Evolutionary conservation across 2,888 invertebrate genomes (phyloP), one percentile per base, ranked within the genome.

Genomic region (Drosophila mayaguana): DNA sequence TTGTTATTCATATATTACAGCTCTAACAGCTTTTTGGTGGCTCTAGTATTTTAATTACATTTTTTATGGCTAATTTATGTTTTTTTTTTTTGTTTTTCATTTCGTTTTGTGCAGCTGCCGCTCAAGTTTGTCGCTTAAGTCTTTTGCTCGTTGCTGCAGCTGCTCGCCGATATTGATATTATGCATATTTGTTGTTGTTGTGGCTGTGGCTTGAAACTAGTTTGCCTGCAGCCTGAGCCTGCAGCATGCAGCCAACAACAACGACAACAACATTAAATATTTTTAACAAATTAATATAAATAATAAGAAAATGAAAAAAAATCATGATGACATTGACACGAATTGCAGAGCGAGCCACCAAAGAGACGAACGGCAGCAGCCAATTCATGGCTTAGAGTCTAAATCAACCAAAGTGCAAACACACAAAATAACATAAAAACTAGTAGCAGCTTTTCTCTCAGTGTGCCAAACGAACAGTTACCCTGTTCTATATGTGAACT

Each of bases 311-410:
- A 32, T 18, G 11, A 70, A 42, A 28, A 20, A 42, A 40, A 55
- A 42, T 88, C 84, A 86, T 67, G 86, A 80, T 87, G 88, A 83
- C 87, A 86, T 87, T 87, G 87, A 88, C 88, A 86, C 86, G 73
- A 86, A 88, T 85, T 85, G 80, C 79, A 78, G 79, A 75, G 64
- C 38, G 46, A 62, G 16, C 36, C 18, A 59, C 57, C 51, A 63
- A 68, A 38, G 73, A 66, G 55, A 71, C 71, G 74, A 73, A 65
- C 53, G 63, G 51, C 78, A 55, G 59, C 66, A 54, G 59, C 66
- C 81, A 77, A 77, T 73, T 77, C 63, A 70, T 53, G 60, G 73
- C 61, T 63, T 78, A 55, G 66, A 78, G 78, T 78, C 73, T 73
- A 78, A 75, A 55, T 78, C 76, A 72, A 82, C 82, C 75, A 67